Evolutionary conservation across 1,140 invertebrate species (phyloP).

Genomic region (Chionoecetes opilio): DNA sequence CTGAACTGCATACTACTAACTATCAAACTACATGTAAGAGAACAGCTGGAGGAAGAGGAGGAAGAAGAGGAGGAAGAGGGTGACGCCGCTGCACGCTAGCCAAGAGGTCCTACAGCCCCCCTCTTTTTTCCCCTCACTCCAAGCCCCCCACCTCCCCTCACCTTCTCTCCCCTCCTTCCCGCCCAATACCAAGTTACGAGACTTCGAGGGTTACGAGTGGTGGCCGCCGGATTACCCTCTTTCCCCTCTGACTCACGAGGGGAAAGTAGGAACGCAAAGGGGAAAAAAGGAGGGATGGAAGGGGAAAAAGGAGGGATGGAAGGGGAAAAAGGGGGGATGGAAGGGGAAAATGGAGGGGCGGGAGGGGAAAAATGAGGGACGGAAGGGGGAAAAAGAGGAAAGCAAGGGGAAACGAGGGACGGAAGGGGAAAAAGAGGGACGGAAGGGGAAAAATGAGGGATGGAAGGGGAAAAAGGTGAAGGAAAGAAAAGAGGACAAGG

Average conservation of each 20-base stretch:
- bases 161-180: background rate
- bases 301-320: background rate
- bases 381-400: too few species aligned
- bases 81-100: background rate
- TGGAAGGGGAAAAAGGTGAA: too few species aligned
- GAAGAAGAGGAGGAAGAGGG: background rate
- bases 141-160: background rate
- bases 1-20: too few species aligned
- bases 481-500: too few species aligned
- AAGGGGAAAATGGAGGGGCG: too few species aligned
- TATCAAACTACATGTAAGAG: too few species aligned
- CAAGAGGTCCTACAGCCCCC: background rate
- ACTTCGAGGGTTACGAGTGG: background rate
- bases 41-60: too few species aligned
- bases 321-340: background rate
- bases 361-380: background rate
- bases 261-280: background rate
- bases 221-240: background rate
- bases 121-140: background rate
- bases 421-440: too few species aligned
- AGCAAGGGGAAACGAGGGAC: too few species aligned
- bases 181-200: background rate
- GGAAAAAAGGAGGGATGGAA: background rate
- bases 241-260: conserved; percentile 20
- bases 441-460: too few species aligned